Conservation (phyloP, 2,113 vertebrate species). For the Percopsis transmontana region DNA sequence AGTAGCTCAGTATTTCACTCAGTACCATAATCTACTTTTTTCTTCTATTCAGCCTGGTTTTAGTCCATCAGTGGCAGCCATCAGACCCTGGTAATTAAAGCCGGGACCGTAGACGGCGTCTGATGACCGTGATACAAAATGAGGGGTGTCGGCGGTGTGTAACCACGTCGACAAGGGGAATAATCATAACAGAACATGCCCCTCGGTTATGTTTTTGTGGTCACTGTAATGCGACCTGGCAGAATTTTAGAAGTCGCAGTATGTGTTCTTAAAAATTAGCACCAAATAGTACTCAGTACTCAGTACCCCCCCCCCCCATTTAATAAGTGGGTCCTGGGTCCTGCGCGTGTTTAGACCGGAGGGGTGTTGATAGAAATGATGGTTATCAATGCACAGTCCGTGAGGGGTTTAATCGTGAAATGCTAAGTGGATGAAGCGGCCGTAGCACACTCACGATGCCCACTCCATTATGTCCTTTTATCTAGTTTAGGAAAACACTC, state of each 20-base stretch:
- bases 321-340: slow-evolving; percentile 10
- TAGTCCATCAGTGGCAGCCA: slow-evolving; percentile 11
- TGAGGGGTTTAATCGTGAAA: not conserved
- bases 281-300: no score
- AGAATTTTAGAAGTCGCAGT: no score
- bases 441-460: not conserved
- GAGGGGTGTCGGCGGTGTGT: not conserved
- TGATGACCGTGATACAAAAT: not conserved
- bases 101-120: slow-evolving; percentile 8
- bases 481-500: not conserved
- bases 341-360: not conserved
- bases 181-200: not conserved
- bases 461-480: not conserved
- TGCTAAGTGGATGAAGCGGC: not conserved
- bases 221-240: no score
- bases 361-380: slow-evolving; percentile 22
- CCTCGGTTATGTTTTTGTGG: not conserved
- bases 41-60: slow-evolving; percentile 31
- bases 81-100: slow-evolving; percentile 29
- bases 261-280: no score
- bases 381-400: not conserved
- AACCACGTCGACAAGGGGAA: not conserved
- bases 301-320: not conserved
- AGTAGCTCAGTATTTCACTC: slow-evolving; percentile 21
- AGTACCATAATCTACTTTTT: slow-evolving; percentile 32